Conservation (phyloP, 2,888 invertebrate genomes). For the Cephalotes varians region DNA sequence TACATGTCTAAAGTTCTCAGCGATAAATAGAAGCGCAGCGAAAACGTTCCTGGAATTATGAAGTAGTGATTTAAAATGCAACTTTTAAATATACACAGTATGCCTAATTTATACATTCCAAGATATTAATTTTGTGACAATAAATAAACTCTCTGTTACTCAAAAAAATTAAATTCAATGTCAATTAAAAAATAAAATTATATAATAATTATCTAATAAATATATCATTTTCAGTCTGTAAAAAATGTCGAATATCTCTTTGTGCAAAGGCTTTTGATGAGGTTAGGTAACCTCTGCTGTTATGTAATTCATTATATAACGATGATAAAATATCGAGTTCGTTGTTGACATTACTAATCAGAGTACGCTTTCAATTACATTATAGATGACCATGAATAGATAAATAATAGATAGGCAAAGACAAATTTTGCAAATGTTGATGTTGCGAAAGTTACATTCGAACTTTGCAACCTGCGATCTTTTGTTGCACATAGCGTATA, state of each 20-base stretch:
- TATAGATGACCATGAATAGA: not conserved
- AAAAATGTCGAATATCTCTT: not conserved
- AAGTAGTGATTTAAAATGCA: not conserved
- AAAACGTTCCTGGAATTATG: not conserved
- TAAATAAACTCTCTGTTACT: not conserved
- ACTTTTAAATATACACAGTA: not conserved
- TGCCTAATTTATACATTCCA: not conserved
- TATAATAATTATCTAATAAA: not conserved
- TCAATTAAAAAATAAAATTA: not conserved
- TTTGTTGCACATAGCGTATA: not conserved
- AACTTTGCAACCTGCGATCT: not conserved
- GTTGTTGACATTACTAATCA: constrained; percentile 25
- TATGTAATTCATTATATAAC: not conserved
- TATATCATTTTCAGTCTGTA: too few relatives aligned
- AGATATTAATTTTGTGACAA: not conserved
- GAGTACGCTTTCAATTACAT: constrained; percentile 17
- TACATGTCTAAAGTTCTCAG: not conserved
- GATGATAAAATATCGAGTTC: not conserved
- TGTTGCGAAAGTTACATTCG: constrained; percentile 9
- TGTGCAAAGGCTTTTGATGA: not conserved
- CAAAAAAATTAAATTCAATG: not conserved
- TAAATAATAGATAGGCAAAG: not conserved
- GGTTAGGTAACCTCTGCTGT: not conserved
- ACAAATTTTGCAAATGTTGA: not conserved
- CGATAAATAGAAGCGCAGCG: not conserved